phyloP scores from a whole-genome alignment of 2,888 invertebrate genomes.

The Melinaea menophilus region DNA sequence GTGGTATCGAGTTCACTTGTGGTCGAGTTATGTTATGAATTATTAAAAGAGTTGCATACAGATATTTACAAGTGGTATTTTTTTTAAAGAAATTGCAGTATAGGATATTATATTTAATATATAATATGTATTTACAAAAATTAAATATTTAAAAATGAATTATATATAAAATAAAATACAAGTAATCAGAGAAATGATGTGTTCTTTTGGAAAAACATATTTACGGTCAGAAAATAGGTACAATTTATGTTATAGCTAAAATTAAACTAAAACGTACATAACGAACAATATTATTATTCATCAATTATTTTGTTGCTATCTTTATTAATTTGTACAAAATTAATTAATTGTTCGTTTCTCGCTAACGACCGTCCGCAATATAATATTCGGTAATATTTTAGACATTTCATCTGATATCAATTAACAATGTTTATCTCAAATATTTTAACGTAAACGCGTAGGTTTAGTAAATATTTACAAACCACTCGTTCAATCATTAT shows the following conservation, averaged over 20 bases:
- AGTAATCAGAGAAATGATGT: too few species aligned
- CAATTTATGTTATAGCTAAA: not conserved
- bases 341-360: conserved; percentile 58
- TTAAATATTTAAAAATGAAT: not conserved
- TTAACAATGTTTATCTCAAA: conserved; percentile 50
- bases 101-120: too few species aligned
- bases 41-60: conserved; percentile 46
- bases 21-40: conserved; percentile 55
- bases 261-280: conserved; percentile 15
- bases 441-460: conserved; percentile 53
- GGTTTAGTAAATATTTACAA: conserved; percentile 39
- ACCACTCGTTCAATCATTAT: conserved; percentile 36
- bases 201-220: too few species aligned
- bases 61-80: too few species aligned
- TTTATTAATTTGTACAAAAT: conserved; percentile 34
- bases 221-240: too few species aligned
- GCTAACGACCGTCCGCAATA: conserved; percentile 43
- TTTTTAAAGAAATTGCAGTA: too few species aligned
- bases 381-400: conserved; percentile 41
- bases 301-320: conserved; percentile 17
- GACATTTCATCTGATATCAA: conserved; percentile 53
- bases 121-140: too few species aligned
- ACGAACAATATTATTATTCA: conserved; percentile 1
- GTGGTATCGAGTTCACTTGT: conserved; percentile 27
- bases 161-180: too few species aligned